Percentiles rank a stretch among this genome's conserved stretches.
Evolutionary conservation across 2,888 invertebrate genomes (phyloP).

Genomic region (Rotaria magnacalcarata): DNA sequence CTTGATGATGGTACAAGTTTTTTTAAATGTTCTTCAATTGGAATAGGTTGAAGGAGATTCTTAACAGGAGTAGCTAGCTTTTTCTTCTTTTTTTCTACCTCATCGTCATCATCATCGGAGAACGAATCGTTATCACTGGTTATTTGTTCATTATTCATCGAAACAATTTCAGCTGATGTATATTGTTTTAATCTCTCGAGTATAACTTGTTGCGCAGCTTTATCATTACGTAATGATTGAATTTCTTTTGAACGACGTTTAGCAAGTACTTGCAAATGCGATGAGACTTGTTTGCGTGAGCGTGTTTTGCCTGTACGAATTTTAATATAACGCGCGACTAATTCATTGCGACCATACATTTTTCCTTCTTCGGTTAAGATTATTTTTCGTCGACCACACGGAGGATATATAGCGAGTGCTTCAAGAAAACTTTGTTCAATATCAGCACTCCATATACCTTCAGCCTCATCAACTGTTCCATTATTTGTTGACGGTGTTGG

Average conservation of each 20-base stretch:
- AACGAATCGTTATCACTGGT: neutral
- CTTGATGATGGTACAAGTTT: neutral
- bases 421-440: constrained; percentile 99
- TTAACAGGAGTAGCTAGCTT: neutral
- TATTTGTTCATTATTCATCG: neutral
- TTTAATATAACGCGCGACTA: constrained; percentile 99
- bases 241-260: constrained; percentile 95
- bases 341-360: constrained; percentile 81
- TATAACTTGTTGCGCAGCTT: constrained; percentile 27
- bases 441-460: constrained; percentile 99
- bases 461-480: constrained; percentile 69
- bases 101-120: neutral
- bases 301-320: constrained; percentile 97
- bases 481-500: neutral
- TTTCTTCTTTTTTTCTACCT: neutral
- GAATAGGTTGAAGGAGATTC: constrained; percentile 2
- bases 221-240: constrained; percentile 62
- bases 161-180: constrained; percentile 34
- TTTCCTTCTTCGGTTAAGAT: constrained; percentile 66
- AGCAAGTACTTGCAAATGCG: constrained; percentile 98
- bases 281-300: constrained; percentile 98
- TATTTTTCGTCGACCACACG: constrained; percentile 97
- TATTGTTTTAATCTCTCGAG: constrained; percentile 28
- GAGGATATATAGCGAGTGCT: constrained; percentile 97
- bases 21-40: neutral